Base-by-base conservation (phyloP, 1,140 invertebrate species). In the Philopotamus ludificatus region DNA sequence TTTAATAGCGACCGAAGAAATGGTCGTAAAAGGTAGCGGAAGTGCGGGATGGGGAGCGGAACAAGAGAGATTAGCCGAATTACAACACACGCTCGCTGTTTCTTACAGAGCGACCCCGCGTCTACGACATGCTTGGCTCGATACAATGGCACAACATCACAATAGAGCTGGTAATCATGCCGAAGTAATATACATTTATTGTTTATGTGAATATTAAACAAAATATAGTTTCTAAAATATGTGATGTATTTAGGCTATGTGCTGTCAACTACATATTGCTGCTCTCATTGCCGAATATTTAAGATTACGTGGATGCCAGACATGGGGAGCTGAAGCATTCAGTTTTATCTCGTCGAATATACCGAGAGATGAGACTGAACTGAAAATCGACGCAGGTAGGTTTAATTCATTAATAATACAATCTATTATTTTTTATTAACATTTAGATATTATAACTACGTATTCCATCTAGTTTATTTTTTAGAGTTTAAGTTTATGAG, bases 51-150 rank as follows among this genome's bases (percentile, higher is more conserved):
- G 25, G 75, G 76, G 73, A 71, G 87, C 89, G 67, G 94, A 97
- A 78, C 91, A 94, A 9, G 93, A 97, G 74, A 89, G 94, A 79
- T 74, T 97, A 60, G 87, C 95, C 0, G 95, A 98, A 78, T 81
- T 98, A 34, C 94, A 98, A 77, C 89, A 97, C 74, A 93, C 92
- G 71, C 79, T 98, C 53, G 95, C 95, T 0, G 93, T 95, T 75
- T 95, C 92, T 0, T 98, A 97, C 76, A 91, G 94, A 45, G 94
- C 92, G 55, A 97, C 94, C 0, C 94, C 95, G 1, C 92, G 96
- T 74, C 79, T 98, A 42, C 80, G 95, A 1, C 90, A 93, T 74
- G 96, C 95, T 0, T 96, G 95, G 94, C 84, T 98, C 2, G 89
- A 95, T 67, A 92, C 92, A 1, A 94, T 98, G 86, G 92, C 94